Conservation (phyloP, 64 coral and sea anemone genomes). For the Astreopora myriophthalma region DNA sequence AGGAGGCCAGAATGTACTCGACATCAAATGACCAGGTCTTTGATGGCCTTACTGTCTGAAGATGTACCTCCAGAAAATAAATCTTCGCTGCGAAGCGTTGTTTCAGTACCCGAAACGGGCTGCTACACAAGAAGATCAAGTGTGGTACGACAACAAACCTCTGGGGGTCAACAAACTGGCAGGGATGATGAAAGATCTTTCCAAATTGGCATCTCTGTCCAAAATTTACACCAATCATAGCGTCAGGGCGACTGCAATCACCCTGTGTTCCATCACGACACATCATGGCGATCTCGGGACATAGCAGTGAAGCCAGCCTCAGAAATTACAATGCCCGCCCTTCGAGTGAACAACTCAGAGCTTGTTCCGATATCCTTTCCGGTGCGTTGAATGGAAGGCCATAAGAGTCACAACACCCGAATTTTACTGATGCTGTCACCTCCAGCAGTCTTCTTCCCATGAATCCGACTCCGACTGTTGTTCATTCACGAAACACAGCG, state of each 20-base stretch:
- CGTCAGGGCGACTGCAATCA: background rate
- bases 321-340: background rate
- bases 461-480: too few species aligned
- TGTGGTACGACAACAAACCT: conserved; percentile 49
- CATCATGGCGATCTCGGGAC: background rate
- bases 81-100: conserved; percentile 8
- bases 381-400: background rate
- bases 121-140: conserved; percentile 1
- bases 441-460: too few species aligned
- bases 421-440: too few species aligned
- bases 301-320: background rate
- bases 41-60: conserved; percentile 43
- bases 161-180: conserved; percentile 21
- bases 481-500: too few species aligned
- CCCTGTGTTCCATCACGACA: too few species aligned
- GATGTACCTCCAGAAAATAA: conserved; percentile 22
- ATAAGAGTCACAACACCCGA: too few species aligned
- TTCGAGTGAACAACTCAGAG: background rate
- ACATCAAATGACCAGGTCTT: conserved; percentile 34
- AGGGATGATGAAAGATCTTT: conserved; percentile 10
- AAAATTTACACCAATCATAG: conserved; percentile 10
- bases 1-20: background rate
- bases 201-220: background rate
- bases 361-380: background rate
- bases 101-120: conserved; percentile 30